Evolutionary conservation across 1,140 invertebrate genomes (phyloP).

Genomic region (Aphidius ervi): DNA sequence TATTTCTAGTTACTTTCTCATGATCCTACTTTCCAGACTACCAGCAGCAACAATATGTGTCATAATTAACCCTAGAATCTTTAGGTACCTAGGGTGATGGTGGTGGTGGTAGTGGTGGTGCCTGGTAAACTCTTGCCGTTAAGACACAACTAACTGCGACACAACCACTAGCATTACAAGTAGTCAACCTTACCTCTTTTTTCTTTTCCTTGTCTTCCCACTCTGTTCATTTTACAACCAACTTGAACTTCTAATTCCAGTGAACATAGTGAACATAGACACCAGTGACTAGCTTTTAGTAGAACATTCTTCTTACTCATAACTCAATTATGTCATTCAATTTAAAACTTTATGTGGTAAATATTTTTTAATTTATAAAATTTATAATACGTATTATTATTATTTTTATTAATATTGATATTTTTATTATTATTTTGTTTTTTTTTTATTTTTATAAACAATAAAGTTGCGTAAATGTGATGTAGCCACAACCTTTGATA

Average conservation of each 20-base stretch:
- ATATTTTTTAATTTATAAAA: no score
- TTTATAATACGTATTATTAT: no score
- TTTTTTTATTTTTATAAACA: no score
- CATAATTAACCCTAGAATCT: constrained; percentile 14
- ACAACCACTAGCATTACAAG: constrained; percentile 14
- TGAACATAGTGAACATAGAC: constrained; percentile 15
- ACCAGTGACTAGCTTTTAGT: constrained; percentile 1
- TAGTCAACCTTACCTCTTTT: neutral
- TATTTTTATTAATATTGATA: no score
- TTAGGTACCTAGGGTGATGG: neutral
- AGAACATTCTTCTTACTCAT: neutral
- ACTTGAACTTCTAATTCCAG: constrained; percentile 11
- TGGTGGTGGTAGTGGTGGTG: no score
- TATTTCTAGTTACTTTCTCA: no score
- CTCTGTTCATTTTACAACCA: neutral
- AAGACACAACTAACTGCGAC: constrained; percentile 14
- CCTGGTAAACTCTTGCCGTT: constrained; percentile 4
- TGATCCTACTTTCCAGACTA: no score
- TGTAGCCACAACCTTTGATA: no score
- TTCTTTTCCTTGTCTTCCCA: no score
- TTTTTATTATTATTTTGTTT: no score
- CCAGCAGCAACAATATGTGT: neutral
- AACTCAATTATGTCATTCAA: constrained; percentile 12
- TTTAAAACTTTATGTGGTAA: no score
- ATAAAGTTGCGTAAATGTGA: no score